phyloP scores from a whole-genome alignment of 2,797 vertebrate genomes.

The Atherinosoma microstoma region DNA sequence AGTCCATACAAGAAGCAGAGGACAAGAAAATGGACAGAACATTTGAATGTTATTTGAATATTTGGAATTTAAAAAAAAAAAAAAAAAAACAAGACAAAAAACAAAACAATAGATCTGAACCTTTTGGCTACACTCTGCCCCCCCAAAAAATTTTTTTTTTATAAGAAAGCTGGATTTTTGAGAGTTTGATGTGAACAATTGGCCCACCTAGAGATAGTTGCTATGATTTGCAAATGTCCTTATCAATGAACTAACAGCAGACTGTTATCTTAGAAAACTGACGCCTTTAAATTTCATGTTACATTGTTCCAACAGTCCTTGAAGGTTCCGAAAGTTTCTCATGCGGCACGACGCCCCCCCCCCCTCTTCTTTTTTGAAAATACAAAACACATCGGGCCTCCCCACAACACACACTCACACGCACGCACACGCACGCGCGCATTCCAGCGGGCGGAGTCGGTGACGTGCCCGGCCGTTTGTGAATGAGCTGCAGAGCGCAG shows the following conservation, averaged over 20 bases:
- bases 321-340: slow-evolving; percentile 35
- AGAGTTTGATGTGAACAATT: background rate
- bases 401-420: slow-evolving; percentile 15
- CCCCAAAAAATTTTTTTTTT: too few species aligned
- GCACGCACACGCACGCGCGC: slow-evolving; percentile 41
- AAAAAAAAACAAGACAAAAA: background rate
- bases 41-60: background rate
- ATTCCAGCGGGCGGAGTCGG: slow-evolving; percentile 82
- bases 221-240: background rate
- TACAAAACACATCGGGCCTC: slow-evolving; percentile 7
- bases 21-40: background rate
- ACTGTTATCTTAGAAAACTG: background rate
- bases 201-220: background rate
- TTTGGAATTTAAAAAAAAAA: background rate
- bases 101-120: background rate
- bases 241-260: background rate
- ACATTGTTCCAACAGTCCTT: slow-evolving; percentile 39
- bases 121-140: background rate
- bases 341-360: slow-evolving; percentile 19
- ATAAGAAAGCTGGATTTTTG: too few species aligned
- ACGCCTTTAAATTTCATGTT: background rate
- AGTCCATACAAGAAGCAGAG: background rate
- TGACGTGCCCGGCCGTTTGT: slow-evolving; percentile 72
- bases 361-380: background rate
- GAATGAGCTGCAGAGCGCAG: slow-evolving; percentile 77